These are phyloP conservation scores for Colaptes auratus DNA, from an alignment of 2,113 vertebrate species.

Conservation along the genomic window DNA sequence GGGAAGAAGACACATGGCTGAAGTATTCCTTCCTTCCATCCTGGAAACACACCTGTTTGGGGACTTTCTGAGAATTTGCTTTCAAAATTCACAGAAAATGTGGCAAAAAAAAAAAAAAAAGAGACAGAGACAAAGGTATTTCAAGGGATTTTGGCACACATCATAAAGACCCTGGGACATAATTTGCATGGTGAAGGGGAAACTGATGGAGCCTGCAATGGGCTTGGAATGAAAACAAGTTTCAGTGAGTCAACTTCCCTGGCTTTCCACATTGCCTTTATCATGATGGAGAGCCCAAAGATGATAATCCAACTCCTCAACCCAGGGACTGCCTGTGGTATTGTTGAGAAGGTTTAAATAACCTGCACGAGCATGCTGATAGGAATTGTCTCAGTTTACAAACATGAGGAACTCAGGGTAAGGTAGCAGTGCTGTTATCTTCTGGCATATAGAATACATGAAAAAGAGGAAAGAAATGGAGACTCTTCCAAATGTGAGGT, in stretches of 20 bases:
- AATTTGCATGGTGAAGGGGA: background rate
- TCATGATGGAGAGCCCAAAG: background rate
- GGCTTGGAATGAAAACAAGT: background rate
- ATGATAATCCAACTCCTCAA: background rate
- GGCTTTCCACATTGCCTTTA: background rate
- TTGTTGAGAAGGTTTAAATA: background rate
- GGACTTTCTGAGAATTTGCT: background rate
- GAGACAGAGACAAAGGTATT: background rate
- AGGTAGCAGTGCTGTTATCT: background rate
- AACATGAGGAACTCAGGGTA: fast-evolving
- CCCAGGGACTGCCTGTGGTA: fast-evolving
- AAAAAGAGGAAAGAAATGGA: background rate
- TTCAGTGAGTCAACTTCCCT: background rate
- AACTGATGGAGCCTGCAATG: background rate
- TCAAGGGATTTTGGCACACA: background rate
- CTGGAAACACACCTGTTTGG: background rate
- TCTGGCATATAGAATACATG: background rate
- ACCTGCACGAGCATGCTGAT: background rate
- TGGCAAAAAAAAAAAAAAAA: background rate
- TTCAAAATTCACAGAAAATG: background rate
- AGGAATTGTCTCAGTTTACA: background rate
- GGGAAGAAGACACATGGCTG: background rate
- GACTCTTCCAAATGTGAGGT: background rate
- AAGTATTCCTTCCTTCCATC: background rate
- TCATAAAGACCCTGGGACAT: background rate